Evolutionary conservation across 2,888 invertebrate species (phyloP), one percentile per base, ranked within the genome.

Genomic region (Clanis bilineata): DNA sequence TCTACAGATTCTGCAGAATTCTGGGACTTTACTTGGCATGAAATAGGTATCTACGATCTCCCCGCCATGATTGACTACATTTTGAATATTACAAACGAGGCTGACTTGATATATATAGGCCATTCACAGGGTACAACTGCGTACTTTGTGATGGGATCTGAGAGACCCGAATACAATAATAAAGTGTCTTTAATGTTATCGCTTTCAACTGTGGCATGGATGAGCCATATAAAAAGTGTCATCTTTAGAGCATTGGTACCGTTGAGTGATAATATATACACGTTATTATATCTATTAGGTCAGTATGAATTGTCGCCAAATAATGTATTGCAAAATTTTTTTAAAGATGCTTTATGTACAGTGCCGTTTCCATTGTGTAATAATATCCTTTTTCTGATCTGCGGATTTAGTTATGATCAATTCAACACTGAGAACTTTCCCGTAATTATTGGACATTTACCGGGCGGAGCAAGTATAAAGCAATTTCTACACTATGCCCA

Each of bases 21-120:
- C 71, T 94, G 94, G 94, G 73, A 90, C 25, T 94, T 93, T 67
- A 95, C 95, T 64, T 96, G 94, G 93, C 95, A 96, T 76, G 94
- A 96, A 73, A 95, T 96, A 79, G 95, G 94, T 0, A 74, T 86
- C 43, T 93, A 85, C 69, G 97, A 97, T 82, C 71, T 97, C 12
- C 96, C 96, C 3, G 93, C 95, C 0, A 94, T 94, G 80, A 93
- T 97, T 47, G 94, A 97, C 74, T 93, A 94, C 73, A 85, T 95
- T 9, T 73, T 94, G 1, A 66, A 76, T 0, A 61, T 61, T 5
- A 95, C 95, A 0, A 87, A 89, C 0, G 84, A 90, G 12, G 66
- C 88, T 0, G 80, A 93, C 56, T 62, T 96, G 0, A 93, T 94
- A 66, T 96, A 96, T 76, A 83, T 95, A 15, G 96, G 96, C 0